phyloP scores from a whole-genome alignment of 2,113 vertebrate species.

The Aspidoscelis tigris region DNA sequence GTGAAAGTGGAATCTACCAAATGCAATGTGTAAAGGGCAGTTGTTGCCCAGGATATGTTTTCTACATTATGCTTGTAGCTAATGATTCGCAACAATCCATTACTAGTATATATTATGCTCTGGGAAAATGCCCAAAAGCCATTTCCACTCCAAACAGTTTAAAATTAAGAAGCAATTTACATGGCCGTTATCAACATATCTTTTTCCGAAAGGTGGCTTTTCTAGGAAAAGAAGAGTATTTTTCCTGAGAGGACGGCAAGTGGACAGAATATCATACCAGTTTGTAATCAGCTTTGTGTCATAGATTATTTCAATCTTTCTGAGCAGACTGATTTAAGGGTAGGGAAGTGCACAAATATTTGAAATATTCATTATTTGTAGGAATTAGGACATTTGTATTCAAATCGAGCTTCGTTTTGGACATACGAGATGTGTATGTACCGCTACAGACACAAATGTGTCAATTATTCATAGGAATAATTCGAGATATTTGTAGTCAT shows the following conservation, averaged over 20 bases:
- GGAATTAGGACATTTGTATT: too few relatives aligned
- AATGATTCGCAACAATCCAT: constrained; percentile 34
- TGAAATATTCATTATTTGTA: too few relatives aligned
- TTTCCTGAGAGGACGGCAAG: not conserved
- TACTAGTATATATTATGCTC: constrained; percentile 18
- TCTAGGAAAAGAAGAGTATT: not conserved
- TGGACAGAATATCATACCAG: not conserved
- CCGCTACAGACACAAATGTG: too few relatives aligned
- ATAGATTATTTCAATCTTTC: not conserved
- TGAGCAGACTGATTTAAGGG: not conserved
- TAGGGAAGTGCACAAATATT: too few relatives aligned
- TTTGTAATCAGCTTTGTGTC: not conserved
- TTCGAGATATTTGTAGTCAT: too few relatives aligned
- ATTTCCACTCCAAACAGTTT: constrained; percentile 21
- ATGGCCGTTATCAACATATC: constrained; percentile 8
- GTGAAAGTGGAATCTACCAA: constrained; percentile 41
- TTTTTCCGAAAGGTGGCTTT: not conserved
- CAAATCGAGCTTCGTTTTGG: too few relatives aligned
- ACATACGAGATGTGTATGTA: too few relatives aligned
- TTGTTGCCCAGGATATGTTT: constrained; percentile 49
- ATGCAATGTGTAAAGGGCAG: constrained; percentile 29
- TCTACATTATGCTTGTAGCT: constrained; percentile 42
- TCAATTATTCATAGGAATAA: too few relatives aligned
- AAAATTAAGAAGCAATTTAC: constrained; percentile 42
- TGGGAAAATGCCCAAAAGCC: constrained; percentile 35